Evolutionary conservation across 2,113 vertebrate species (phyloP).

Genomic region (Chunga burmeisteri): DNA sequence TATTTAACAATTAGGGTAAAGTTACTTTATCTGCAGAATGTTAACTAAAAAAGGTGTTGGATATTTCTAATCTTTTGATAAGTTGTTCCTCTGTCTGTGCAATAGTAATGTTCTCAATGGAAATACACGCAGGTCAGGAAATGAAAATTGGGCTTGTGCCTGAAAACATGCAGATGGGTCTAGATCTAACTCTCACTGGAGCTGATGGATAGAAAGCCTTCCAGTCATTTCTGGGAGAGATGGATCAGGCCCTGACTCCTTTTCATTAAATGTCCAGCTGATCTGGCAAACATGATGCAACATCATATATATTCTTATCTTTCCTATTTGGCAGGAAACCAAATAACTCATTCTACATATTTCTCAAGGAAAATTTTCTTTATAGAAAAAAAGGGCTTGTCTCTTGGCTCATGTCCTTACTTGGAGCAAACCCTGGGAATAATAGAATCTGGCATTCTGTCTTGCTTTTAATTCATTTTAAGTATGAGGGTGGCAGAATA

Average conservation of each 20-base stretch:
- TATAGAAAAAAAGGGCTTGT: not conserved
- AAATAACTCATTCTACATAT: not conserved
- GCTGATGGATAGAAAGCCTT: not conserved
- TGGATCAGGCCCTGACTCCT: not conserved
- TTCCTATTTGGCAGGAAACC: not conserved
- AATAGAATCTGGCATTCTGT: not conserved
- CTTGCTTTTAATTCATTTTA: not conserved
- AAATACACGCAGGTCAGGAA: conserved; percentile 30
- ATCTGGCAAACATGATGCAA: conserved; percentile 14
- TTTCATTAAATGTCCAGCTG: conserved; percentile 39
- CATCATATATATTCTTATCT: conserved; percentile 16
- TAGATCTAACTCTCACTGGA: not conserved
- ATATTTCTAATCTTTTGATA: not conserved
- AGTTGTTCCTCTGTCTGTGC: not conserved
- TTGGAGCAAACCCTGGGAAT: not conserved
- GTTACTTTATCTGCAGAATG: not conserved
- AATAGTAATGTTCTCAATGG: not conserved
- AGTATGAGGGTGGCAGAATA: not conserved
- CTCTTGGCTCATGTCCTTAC: not conserved
- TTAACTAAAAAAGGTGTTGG: not conserved
- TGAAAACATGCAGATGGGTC: conserved; percentile 10
- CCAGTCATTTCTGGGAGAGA: not conserved
- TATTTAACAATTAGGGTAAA: not conserved
- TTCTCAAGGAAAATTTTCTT: conserved; percentile 16
- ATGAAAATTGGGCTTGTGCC: conserved; percentile 42